These are phyloP conservation scores for Crossaster papposus DNA, from an alignment of 53 echinoderm and acorn worm genomes.

Conservation along the genomic window DNA sequence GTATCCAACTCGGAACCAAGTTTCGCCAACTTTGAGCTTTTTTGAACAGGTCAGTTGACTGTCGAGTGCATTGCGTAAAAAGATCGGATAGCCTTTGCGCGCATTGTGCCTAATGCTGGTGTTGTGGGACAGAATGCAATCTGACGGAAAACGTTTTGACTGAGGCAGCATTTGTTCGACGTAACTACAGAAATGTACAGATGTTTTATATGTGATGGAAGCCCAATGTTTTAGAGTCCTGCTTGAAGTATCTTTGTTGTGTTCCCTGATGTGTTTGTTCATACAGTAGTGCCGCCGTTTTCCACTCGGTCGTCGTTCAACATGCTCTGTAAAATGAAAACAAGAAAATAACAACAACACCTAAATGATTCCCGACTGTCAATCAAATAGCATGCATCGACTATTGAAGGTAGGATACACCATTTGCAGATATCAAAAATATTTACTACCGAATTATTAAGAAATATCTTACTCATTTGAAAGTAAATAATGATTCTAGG, in stretches of 20 bases:
- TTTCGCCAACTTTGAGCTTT: too few species aligned
- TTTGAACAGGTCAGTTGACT: too few species aligned
- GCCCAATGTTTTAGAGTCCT: not conserved
- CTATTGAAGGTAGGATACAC: too few species aligned
- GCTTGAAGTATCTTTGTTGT: not conserved
- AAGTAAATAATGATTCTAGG: too few species aligned
- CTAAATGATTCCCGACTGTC: not conserved
- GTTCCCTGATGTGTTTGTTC: slow-evolving; percentile 25
- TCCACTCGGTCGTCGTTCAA: slow-evolving; percentile 33
- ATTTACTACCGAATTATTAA: too few species aligned
- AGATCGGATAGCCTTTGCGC: too few species aligned
- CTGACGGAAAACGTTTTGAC: not conserved
- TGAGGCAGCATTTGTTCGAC: not conserved
- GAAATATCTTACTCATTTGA: too few species aligned
- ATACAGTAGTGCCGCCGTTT: slow-evolving; percentile 43
- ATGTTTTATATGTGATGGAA: slow-evolving; percentile 7
- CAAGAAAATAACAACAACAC: not conserved
- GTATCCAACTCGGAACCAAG: too few species aligned
- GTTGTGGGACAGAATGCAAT: not conserved
- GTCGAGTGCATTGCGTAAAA: too few species aligned
- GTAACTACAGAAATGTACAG: not conserved
- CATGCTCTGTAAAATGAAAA: slow-evolving; percentile 23
- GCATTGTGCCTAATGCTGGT: too few species aligned
- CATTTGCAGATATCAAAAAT: too few species aligned
- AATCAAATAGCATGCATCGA: not conserved